These are phyloP conservation scores for Lapara coniferarum DNA, from an alignment of 2,888 invertebrate species.

Conservation along the genomic window DNA sequence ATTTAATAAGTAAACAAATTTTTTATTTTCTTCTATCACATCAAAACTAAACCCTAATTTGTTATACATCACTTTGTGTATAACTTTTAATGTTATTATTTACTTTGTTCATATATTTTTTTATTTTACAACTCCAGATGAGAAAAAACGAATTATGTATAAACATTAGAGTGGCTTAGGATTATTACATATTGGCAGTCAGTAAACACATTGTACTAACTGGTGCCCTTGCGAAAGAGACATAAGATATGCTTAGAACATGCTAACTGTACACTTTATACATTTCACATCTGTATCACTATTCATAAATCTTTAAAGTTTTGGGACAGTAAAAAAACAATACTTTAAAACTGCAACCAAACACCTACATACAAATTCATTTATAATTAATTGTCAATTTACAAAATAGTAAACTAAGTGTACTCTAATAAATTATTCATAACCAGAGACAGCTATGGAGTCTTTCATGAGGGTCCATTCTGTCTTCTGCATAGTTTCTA, in stretches of 20 bases:
- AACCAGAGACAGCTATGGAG: no score
- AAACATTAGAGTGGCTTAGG: slow-evolving; percentile 3
- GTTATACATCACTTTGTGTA: no score
- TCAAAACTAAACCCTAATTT: no score
- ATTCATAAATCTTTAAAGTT: slow-evolving; percentile 28
- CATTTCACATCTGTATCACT: slow-evolving; percentile 17
- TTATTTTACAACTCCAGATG: no score
- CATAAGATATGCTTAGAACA: slow-evolving; percentile 7
- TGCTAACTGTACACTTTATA: slow-evolving; percentile 17
- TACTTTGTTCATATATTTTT: neutral
- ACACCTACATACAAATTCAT: slow-evolving; percentile 13
- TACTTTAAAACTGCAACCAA: slow-evolving; percentile 12
- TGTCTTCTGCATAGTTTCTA: no score
- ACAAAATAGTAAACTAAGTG: slow-evolving; percentile 4
- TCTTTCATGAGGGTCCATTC: neutral
- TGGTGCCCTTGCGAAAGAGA: slow-evolving; percentile 9
- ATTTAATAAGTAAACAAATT: neutral
- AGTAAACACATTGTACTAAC: slow-evolving; percentile 21
- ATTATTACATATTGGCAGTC: slow-evolving; percentile 6
- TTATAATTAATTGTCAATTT: slow-evolving; percentile 15
- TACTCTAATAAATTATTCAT: slow-evolving; percentile 11
- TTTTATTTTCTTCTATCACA: no score
- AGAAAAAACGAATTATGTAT: neutral
- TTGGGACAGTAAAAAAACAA: neutral
- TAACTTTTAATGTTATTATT: no score